phyloP scores from a whole-genome alignment of 2,888 invertebrate genomes.

The Drosophila neotestacea region DNA sequence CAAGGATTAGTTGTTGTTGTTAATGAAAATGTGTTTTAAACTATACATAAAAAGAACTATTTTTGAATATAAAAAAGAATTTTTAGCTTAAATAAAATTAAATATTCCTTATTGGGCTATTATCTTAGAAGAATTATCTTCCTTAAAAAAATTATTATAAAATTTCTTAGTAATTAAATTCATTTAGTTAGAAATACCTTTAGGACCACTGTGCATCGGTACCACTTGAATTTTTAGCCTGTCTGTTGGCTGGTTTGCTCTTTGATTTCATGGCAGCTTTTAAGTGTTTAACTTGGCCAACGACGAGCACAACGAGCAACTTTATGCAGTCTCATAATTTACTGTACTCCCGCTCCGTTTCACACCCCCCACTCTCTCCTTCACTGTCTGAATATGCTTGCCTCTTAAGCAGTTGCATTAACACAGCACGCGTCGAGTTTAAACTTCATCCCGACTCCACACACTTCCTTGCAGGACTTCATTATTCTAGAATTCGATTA shows the following conservation, averaged over 20 bases:
- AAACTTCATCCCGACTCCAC: neutral
- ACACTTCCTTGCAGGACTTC: conserved; percentile 25
- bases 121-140: no score
- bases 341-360: conserved; percentile 20
- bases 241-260: conserved; percentile 40
- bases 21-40: no score
- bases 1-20: no score
- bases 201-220: neutral
- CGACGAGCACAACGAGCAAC: conserved; percentile 21
- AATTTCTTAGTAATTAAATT: no score
- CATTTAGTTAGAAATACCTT: no score
- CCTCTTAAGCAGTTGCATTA: conserved; percentile 58
- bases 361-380: neutral
- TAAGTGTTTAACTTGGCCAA: conserved; percentile 70
- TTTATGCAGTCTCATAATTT: conserved; percentile 69
- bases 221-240: conserved; percentile 34
- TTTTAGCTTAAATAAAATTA: no score
- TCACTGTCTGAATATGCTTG: conserved; percentile 11
- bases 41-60: no score
- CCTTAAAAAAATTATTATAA: no score
- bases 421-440: conserved; percentile 13
- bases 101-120: no score
- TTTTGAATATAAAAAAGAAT: no score
- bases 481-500: conserved; percentile 29
- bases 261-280: conserved; percentile 74